phyloP scores from a whole-genome alignment of 1,140 invertebrate species.

The Stratiolaelaps scimitus region DNA sequence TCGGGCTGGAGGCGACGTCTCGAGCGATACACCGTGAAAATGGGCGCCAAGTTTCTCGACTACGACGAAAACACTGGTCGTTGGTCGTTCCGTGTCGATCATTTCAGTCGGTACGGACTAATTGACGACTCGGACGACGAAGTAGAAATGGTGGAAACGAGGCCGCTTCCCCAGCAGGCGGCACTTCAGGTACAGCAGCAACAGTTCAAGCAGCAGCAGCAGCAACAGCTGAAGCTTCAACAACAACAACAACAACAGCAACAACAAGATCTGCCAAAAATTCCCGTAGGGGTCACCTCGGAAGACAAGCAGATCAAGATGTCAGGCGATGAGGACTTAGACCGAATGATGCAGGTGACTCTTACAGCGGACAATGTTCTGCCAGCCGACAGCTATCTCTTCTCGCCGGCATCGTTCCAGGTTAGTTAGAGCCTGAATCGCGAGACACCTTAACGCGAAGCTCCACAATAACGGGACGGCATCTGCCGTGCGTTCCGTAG shows the following conservation, averaged over 20 bases:
- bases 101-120: conserved; percentile 92
- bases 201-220: conserved; percentile 25
- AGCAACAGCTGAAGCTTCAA: conserved; percentile 7
- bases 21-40: conserved; percentile 64
- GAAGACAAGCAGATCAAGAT: conserved; percentile 22
- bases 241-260: neutral
- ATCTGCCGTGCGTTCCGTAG: too few relatives aligned
- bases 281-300: neutral
- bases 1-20: conserved; percentile 81
- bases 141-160: conserved; percentile 43
- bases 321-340: neutral
- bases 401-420: conserved; percentile 21
- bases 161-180: neutral
- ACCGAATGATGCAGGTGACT: too few relatives aligned
- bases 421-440: neutral
- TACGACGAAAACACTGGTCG: conserved; percentile 88
- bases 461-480: neutral
- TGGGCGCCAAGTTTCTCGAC: conserved; percentile 79
- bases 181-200: neutral
- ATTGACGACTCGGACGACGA: conserved; percentile 72
- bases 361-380: too few relatives aligned
- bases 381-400: neutral
- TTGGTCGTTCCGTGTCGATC: conserved; percentile 78
- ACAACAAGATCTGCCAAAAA: neutral
- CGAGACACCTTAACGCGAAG: conserved; percentile 1